Percentiles rank a stretch among this genome's conserved stretches.
Conservation (phyloP, 2,888 invertebrate genomes). For the Athripsodes cinereus region DNA sequence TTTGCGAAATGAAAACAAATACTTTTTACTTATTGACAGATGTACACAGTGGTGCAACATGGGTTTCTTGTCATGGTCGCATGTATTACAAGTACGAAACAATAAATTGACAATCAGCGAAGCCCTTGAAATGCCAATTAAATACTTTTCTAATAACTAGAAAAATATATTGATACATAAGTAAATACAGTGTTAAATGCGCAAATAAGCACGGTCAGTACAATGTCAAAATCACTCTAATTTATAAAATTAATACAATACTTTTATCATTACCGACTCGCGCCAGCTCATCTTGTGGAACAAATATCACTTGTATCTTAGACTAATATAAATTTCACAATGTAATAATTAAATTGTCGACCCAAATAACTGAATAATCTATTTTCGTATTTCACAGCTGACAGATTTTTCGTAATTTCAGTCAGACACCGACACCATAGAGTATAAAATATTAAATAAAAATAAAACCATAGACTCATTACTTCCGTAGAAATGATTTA, state of each 20-base stretch:
- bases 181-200: constrained; percentile 12
- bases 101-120: background rate
- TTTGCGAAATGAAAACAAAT: background rate
- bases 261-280: constrained; percentile 26
- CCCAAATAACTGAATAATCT: constrained; percentile 22
- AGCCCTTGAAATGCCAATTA: too few species aligned
- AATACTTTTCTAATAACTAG: too few species aligned
- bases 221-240: constrained; percentile 10
- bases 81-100: background rate
- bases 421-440: constrained; percentile 18
- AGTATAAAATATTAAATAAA: constrained; percentile 7
- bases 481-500: too few species aligned
- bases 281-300: constrained; percentile 24
- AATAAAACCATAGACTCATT: too few species aligned
- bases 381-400: constrained; percentile 16
- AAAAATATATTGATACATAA: background rate
- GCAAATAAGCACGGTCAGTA: constrained; percentile 20
- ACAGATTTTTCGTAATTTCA: constrained; percentile 21
- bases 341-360: constrained; percentile 12
- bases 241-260: constrained; percentile 23
- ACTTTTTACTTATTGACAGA: too few species aligned
- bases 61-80: too few species aligned
- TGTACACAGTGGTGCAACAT: too few species aligned
- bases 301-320: constrained; percentile 7
- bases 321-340: constrained; percentile 7